A percentile compares a stretch with the other conserved stretches of the same genome.
These are phyloP conservation scores for Spodoptera littoralis DNA, from an alignment of 2,888 invertebrate genomes.

Conservation along the genomic window DNA sequence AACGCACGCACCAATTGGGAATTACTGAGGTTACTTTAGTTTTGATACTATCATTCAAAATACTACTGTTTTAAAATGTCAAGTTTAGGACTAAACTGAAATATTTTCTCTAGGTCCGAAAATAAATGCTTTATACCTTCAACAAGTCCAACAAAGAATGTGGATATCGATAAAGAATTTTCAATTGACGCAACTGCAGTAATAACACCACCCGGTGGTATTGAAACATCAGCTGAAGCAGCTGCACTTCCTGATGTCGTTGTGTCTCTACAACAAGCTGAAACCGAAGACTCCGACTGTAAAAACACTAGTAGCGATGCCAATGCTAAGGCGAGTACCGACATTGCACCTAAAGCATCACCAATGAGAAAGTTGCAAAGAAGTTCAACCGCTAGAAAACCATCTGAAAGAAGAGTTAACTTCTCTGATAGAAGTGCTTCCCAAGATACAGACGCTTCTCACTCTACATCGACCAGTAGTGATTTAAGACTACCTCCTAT, in stretches of 20 bases:
- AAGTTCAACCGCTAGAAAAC: slow-evolving; percentile 82
- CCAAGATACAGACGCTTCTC: slow-evolving; percentile 90
- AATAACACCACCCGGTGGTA: slow-evolving; percentile 53
- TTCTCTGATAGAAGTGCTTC: slow-evolving; percentile 89
- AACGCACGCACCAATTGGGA: slow-evolving; percentile 97
- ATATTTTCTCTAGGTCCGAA: slow-evolving; percentile 87
- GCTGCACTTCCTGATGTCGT: slow-evolving; percentile 74
- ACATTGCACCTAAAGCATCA: slow-evolving; percentile 63
- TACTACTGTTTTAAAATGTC: background rate
- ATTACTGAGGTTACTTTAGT: slow-evolving; percentile 84
- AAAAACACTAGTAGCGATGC: slow-evolving; percentile 71
- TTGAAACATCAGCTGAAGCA: slow-evolving; percentile 68
- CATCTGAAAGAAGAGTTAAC: slow-evolving; percentile 85
- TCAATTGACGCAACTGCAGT: slow-evolving; percentile 67
- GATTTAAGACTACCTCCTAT: slow-evolving; percentile 92
- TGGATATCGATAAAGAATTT: slow-evolving; percentile 75
- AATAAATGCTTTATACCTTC: slow-evolving; percentile 87
- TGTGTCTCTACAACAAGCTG: slow-evolving; percentile 70
- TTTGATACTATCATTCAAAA: background rate
- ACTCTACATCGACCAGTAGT: slow-evolving; percentile 89
- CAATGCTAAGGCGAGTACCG: slow-evolving; percentile 63
- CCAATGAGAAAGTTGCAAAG: slow-evolving; percentile 77
- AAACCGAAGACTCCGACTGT: slow-evolving; percentile 74
- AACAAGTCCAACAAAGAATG: slow-evolving; percentile 72
- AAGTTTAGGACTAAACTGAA: background rate